A percentile compares a stretch with the other conserved stretches of the same genome.
These are phyloP conservation scores for Podargus strigoides DNA, from an alignment of 2,797 vertebrate species.

Conservation along the genomic window DNA sequence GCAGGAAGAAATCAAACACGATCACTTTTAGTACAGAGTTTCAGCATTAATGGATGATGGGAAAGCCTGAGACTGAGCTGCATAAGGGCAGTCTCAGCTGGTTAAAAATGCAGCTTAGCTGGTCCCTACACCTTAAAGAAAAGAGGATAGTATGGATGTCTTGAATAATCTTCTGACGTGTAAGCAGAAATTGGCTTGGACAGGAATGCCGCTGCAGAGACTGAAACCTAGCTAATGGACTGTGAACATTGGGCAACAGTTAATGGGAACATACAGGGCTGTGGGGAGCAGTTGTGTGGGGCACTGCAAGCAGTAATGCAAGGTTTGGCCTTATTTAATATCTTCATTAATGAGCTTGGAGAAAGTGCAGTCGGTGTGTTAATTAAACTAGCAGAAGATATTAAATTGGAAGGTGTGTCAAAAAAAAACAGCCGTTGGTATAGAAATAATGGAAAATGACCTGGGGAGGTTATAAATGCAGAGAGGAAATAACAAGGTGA, in stretches of 20 bases:
- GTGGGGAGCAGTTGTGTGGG: slow-evolving; percentile 17
- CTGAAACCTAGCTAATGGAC: slow-evolving; percentile 28
- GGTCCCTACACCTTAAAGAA: background rate
- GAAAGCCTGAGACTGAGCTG: background rate
- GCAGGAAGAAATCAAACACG: background rate
- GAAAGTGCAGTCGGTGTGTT: slow-evolving; percentile 11
- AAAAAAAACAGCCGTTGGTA: background rate
- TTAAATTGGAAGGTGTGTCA: slow-evolving; percentile 28
- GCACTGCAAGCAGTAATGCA: slow-evolving; percentile 12
- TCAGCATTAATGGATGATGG: background rate
- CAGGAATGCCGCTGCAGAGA: background rate
- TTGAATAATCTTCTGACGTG: slow-evolving; percentile 7
- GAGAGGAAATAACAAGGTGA: slow-evolving; percentile 44
- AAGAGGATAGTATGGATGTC: background rate
- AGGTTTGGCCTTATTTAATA: slow-evolving; percentile 44
- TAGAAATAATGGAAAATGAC: slow-evolving; percentile 37
- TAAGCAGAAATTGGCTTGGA: slow-evolving; percentile 21
- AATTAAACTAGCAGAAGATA: slow-evolving; percentile 41
- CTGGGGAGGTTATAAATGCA: slow-evolving; percentile 5
- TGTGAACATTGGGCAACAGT: background rate
- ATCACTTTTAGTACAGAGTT: background rate
- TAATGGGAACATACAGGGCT: background rate
- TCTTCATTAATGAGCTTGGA: slow-evolving; percentile 27
- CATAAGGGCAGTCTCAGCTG: background rate
- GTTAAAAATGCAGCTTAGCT: background rate